phyloP scores from a whole-genome alignment of 2,797 vertebrate genomes.

The Rhinichthys osculus region DNA sequence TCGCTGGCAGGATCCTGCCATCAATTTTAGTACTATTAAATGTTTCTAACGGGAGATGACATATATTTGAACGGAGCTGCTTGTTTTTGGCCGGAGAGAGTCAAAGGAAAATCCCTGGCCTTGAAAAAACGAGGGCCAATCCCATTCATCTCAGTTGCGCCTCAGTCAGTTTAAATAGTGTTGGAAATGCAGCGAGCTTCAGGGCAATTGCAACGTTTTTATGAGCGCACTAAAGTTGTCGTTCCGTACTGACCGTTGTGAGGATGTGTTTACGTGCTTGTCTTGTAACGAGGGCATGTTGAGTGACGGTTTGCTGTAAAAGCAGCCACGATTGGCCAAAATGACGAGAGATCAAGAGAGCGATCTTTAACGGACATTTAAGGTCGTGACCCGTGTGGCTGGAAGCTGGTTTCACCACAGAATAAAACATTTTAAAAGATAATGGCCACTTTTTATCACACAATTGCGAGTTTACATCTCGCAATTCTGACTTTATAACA shows the following conservation, averaged over 20 bases:
- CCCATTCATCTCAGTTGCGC: constrained; percentile 88
- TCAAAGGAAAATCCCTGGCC: constrained; percentile 84
- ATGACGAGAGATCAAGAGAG: neutral
- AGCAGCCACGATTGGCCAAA: neutral
- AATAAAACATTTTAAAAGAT: no score
- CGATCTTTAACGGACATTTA: constrained; percentile 26
- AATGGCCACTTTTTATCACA: no score
- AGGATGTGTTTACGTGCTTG: constrained; percentile 52
- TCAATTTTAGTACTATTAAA: constrained; percentile 97
- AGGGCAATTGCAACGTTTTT: constrained; percentile 89
- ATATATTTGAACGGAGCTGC: constrained; percentile 92
- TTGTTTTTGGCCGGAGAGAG: constrained; percentile 86
- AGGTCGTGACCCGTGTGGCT: constrained; percentile 25
- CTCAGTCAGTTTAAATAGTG: constrained; percentile 87
- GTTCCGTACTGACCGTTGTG: constrained; percentile 81
- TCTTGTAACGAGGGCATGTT: constrained; percentile 11
- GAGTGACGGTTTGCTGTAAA: constrained; percentile 18
- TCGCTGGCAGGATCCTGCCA: constrained; percentile 89
- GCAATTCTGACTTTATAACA: no score
- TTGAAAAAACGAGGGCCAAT: constrained; percentile 80
- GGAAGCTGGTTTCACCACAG: neutral
- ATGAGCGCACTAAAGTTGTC: constrained; percentile 92
- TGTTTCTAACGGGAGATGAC: constrained; percentile 98
- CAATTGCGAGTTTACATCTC: no score
- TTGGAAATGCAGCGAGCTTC: constrained; percentile 88